Base-by-base conservation (phyloP, 2,797 vertebrate species). In the Anguilla megastoma region DNA sequence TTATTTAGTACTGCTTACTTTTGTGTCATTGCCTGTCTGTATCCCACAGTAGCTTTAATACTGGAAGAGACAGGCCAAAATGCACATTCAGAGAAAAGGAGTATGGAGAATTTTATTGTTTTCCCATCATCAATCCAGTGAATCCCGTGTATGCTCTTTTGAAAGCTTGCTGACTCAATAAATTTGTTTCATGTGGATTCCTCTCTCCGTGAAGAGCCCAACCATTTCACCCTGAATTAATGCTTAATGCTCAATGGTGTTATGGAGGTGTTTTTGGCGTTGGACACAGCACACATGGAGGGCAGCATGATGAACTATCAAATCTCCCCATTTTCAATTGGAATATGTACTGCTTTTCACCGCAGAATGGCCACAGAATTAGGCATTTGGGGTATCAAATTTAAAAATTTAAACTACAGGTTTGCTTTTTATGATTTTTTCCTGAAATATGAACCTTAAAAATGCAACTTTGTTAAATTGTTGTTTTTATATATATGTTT, bases 201-300 rank as follows among this genome's bases (percentile, higher is more conserved):
- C 16, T 45, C 33, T 71, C 69, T 66, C 60, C 33, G 27, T 74
- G 3, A 74, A 30, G 69, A 21, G 33, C 69, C 33, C 33, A 45
- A 14, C 74, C 36, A 79, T 79, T 79, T 79, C 74, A 79, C 74
- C 74, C 63, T 69, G n/a, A n/a, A 69, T 69, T n/a, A 69, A 69
- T 8, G 27, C n/a, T 10, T 7, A 69, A n/a, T 2, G 5, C 24
- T 69, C 63, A 69, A 7, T 69, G 63, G 24, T 69, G n/a, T 69
- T 69, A n/a, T 9, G 63, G 63, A 66, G 63, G 7, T 66, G 63
- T 27, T n/a, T 24, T 66, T 66, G n/a, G 63, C 24, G n/a, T 8
- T 66, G 63, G 6, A n/a, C n/a, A n/a, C 63, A 27, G 60, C 60
- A 69, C 63, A 69, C 6, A 14, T 69, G 21, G 21, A 69, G 1